phyloP scores from a whole-genome alignment of 2,113 vertebrate species.

The Scomber scombrus region DNA sequence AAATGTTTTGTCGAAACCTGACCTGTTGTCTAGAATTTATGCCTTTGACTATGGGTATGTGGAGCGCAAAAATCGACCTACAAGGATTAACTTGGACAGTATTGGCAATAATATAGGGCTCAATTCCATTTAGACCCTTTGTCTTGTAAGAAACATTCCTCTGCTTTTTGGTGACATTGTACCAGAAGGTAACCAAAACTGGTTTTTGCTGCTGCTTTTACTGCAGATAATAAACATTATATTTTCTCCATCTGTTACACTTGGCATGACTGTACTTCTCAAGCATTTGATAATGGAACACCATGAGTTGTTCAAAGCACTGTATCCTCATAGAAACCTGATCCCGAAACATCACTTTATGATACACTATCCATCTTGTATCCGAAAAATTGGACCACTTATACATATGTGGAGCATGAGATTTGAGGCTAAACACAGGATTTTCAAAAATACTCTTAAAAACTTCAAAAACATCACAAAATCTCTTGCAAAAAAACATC shows the following conservation, averaged over 20 bases:
- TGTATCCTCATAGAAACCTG: constrained; percentile 52
- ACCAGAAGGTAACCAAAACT: constrained; percentile 44
- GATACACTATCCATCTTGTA: constrained; percentile 46
- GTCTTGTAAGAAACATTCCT: constrained; percentile 54
- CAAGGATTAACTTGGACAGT: constrained; percentile 50
- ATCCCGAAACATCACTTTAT: constrained; percentile 57
- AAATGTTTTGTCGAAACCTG: constrained; percentile 31
- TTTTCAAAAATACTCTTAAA: constrained; percentile 29
- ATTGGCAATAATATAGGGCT: constrained; percentile 41
- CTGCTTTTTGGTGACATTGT: constrained; percentile 62
- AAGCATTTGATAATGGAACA: constrained; percentile 52
- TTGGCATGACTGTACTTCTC: constrained; percentile 46
- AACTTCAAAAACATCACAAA: too few relatives aligned
- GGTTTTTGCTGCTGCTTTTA: constrained; percentile 34
- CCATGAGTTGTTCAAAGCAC: constrained; percentile 39
- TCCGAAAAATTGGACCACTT: constrained; percentile 34
- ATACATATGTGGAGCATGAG: constrained; percentile 54
- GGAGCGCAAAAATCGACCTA: constrained; percentile 45
- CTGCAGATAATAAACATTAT: constrained; percentile 48
- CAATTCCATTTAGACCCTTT: constrained; percentile 47
- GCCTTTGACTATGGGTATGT: constrained; percentile 50
- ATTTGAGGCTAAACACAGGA: constrained; percentile 37
- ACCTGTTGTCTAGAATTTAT: constrained; percentile 36
- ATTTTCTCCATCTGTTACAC: constrained; percentile 35
- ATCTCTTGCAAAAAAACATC: too few relatives aligned